These are phyloP conservation scores for Heteromyza rotundicornis DNA, from an alignment of 2,888 invertebrate genomes.

Conservation along the genomic window DNA sequence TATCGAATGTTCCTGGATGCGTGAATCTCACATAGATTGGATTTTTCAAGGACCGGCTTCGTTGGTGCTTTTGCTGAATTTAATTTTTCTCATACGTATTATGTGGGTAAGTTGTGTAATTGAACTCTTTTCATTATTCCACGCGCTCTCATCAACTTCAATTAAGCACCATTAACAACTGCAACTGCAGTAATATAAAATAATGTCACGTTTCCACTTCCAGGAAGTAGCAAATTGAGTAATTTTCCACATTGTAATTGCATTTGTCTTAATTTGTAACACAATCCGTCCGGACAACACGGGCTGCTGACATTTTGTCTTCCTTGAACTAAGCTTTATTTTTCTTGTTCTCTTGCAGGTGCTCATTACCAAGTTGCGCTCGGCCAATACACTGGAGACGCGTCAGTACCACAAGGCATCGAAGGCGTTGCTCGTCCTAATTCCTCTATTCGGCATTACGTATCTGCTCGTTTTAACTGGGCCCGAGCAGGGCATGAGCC, in stretches of 20 bases:
- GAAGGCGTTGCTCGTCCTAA: constrained; percentile 88
- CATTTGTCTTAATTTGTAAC: no score
- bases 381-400: constrained; percentile 87
- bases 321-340: background rate
- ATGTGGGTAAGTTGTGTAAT: constrained; percentile 89
- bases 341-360: constrained; percentile 67
- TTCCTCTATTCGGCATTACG: constrained; percentile 90
- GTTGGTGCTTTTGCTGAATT: constrained; percentile 78
- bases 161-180: no score
- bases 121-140: no score
- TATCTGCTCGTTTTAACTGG: constrained; percentile 85
- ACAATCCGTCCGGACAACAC: background rate
- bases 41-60: constrained; percentile 85
- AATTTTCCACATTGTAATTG: no score
- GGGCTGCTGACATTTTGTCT: background rate
- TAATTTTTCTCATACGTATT: constrained; percentile 81
- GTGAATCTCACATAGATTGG: constrained; percentile 82
- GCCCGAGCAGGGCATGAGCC: constrained; percentile 76
- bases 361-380: constrained; percentile 89
- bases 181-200: no score
- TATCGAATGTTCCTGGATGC: constrained; percentile 80
- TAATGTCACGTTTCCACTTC: no score
- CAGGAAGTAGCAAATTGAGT: no score
- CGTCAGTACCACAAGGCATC: constrained; percentile 89
- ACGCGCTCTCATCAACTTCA: no score